Conservation (phyloP, 2,888 invertebrate genomes). For the Muscina levida region DNA sequence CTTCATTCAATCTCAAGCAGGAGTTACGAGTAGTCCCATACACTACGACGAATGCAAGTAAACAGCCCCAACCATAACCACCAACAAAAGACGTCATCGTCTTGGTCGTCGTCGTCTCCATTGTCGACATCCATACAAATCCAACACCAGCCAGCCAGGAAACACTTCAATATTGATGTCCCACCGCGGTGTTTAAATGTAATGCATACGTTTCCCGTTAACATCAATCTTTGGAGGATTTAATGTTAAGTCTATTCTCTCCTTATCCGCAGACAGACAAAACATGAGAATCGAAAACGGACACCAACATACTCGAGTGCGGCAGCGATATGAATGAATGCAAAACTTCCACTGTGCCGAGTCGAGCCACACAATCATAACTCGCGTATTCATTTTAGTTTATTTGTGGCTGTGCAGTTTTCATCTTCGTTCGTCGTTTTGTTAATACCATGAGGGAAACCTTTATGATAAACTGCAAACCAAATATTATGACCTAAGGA, state of each 20-base stretch:
- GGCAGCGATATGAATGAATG: slow-evolving; percentile 26
- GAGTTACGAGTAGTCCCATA: slow-evolving; percentile 7
- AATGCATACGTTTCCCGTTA: slow-evolving; percentile 78
- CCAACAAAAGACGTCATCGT: background rate
- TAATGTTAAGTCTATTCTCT: slow-evolving; percentile 66
- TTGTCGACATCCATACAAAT: slow-evolving; percentile 21
- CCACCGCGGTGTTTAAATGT: slow-evolving; percentile 49
- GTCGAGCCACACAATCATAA: background rate
- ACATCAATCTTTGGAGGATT: slow-evolving; percentile 77
- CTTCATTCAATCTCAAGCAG: slow-evolving; percentile 2
- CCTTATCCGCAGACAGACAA: background rate
- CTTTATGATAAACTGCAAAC: slow-evolving; percentile 67
- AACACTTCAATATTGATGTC: slow-evolving; percentile 68
- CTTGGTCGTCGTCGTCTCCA: background rate
- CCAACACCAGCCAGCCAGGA: slow-evolving; percentile 63
- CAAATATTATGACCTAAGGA: slow-evolving; percentile 79
- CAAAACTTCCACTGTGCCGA: slow-evolving; percentile 25
- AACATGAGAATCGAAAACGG: background rate
- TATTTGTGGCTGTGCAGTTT: background rate
- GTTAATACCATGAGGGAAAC: background rate
- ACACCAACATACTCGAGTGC: background rate
- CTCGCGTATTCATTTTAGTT: background rate
- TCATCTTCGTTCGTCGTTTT: background rate
- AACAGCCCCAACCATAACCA: background rate
- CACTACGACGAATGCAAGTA: background rate